Percentiles rank a stretch among this genome's conserved stretches.
phyloP scores from a whole-genome alignment of 2,113 vertebrate genomes.

The Mormoops blainvillei region DNA sequence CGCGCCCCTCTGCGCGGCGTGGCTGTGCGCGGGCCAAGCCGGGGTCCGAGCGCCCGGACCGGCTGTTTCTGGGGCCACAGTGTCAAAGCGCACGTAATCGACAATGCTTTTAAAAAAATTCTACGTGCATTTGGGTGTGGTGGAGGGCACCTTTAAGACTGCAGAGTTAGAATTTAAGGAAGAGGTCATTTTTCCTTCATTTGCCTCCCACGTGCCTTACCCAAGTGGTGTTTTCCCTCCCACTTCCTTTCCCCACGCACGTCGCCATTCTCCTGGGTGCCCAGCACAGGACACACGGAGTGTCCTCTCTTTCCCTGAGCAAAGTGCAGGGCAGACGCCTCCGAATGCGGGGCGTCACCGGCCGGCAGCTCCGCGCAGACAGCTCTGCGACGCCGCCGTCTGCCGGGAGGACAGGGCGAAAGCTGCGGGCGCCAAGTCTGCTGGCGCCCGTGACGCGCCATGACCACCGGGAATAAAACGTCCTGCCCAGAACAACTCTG shows the following conservation, averaged over 20 bases:
- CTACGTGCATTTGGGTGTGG: neutral
- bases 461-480: no score
- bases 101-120: neutral
- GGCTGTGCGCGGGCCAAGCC: no score
- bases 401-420: no score
- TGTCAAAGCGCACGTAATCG: neutral
- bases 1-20: no score
- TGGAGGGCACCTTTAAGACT: neutral
- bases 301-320: no score
- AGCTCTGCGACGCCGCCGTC: no score
- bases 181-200: neutral
- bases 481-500: neutral
- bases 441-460: no score
- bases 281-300: neutral
- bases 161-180: neutral
- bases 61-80: conserved; percentile 15
- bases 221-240: neutral
- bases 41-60: no score
- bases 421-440: no score
- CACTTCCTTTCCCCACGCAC: neutral
- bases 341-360: neutral
- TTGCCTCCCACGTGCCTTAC: neutral
- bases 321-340: no score
- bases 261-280: neutral
- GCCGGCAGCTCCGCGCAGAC: neutral